Evolutionary conservation across 2,113 vertebrate species (phyloP).

Genomic region (Neodontobutis hainanensis): DNA sequence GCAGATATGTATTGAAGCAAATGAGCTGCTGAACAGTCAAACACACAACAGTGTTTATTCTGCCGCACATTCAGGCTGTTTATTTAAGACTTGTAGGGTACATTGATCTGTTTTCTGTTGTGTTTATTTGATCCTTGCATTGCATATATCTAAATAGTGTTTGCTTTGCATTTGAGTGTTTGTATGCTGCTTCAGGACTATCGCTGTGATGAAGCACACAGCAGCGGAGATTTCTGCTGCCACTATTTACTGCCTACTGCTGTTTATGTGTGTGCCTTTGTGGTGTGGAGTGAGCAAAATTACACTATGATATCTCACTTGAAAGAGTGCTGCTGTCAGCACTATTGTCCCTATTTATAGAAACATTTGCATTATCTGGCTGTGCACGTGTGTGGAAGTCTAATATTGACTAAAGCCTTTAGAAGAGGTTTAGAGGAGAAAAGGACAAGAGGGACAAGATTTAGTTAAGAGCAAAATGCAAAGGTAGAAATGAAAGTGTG

Average conservation of each 20-base stretch:
- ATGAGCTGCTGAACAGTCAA: slow-evolving; percentile 21
- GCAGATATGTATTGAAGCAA: slow-evolving; percentile 13
- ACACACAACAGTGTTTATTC: slow-evolving; percentile 32
- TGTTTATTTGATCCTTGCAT: slow-evolving; percentile 40
- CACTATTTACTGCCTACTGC: slow-evolving; percentile 29
- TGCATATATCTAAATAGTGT: slow-evolving; percentile 50
- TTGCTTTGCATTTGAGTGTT: slow-evolving; percentile 63
- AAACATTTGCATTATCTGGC: slow-evolving; percentile 79
- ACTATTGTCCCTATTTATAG: slow-evolving; percentile 78
- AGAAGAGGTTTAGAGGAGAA: slow-evolving; percentile 48
- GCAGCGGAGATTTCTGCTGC: slow-evolving; percentile 39
- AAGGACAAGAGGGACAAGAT: slow-evolving; percentile 50
- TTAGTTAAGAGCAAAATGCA: slow-evolving; percentile 38
- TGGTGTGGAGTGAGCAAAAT: slow-evolving; percentile 48
- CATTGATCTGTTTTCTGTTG: slow-evolving; percentile 42
- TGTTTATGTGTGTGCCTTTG: slow-evolving; percentile 23
- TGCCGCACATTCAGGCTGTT: slow-evolving; percentile 38
- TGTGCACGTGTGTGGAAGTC: slow-evolving; percentile 58
- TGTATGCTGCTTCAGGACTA: slow-evolving; percentile 52
- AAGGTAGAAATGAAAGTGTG: slow-evolving; percentile 40
- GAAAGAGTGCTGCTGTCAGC: slow-evolving; percentile 75
- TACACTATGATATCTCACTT: slow-evolving; percentile 72
- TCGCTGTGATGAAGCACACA: slow-evolving; percentile 53
- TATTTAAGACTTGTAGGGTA: slow-evolving; percentile 39
- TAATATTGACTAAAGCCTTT: slow-evolving; percentile 62